Conservation (phyloP, 2,113 vertebrate species). For the Phainopepla nitens region DNA sequence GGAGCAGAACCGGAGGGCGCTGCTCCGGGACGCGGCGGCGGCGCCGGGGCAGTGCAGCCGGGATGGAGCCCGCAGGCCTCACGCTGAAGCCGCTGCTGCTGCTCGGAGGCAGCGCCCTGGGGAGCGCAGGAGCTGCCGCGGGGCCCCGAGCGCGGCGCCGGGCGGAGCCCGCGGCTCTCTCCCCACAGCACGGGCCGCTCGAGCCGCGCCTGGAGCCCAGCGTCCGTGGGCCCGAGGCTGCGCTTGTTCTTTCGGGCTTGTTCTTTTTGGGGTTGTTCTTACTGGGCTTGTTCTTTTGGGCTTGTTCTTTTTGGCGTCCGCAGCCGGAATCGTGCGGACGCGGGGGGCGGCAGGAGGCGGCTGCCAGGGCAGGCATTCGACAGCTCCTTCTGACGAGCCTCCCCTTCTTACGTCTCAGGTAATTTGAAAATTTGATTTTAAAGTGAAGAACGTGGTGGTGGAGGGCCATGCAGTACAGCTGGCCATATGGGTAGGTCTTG, state of each 20-base stretch:
- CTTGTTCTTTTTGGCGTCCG: too few species aligned
- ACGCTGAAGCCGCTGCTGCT: neutral
- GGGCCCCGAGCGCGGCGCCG: rapidly evolving
- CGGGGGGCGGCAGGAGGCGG: neutral
- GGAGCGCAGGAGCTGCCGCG: slow-evolving; percentile 18
- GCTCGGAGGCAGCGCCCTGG: slow-evolving; percentile 48
- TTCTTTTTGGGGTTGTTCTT: neutral
- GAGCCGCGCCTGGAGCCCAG: neutral
- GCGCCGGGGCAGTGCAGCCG: too few species aligned
- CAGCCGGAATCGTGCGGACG: rapidly evolving
- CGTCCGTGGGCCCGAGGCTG: neutral
- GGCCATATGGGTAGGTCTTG: slow-evolving; percentile 48
- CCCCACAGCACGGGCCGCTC: neutral
- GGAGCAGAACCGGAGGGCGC: too few species aligned
- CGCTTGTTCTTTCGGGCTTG: too few species aligned
- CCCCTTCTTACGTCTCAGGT: neutral
- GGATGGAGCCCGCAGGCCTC: neutral
- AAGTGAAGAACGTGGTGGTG: slow-evolving; percentile 14
- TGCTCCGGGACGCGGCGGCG: too few species aligned
- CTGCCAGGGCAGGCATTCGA: rapidly evolving
- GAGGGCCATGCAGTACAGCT: neutral
- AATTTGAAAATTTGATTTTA: slow-evolving; percentile 60
- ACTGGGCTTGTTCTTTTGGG: too few species aligned
- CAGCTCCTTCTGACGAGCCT: rapidly evolving
- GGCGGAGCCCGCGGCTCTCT: neutral